Evolutionary conservation across 2,113 vertebrate species (phyloP), one percentile per base, ranked within the genome.

Genomic region (Aramus guarauna): DNA sequence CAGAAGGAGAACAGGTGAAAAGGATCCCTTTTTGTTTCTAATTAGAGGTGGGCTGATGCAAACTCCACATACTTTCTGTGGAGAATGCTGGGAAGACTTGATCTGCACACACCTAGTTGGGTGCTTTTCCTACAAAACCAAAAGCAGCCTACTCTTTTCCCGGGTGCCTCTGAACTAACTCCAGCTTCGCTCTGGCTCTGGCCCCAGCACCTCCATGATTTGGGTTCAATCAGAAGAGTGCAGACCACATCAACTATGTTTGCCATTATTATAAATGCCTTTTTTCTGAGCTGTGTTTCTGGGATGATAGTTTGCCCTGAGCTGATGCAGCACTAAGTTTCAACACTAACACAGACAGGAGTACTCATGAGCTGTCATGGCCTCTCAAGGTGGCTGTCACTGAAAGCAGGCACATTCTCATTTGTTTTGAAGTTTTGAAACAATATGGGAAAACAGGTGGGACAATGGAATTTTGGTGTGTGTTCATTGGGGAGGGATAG

Each of bases 151-250:
- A 19, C 30, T 32, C 5, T 56, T 72, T 67, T 66, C 48, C 12
- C 34, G 4, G 16, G 34, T 52, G 85, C 24, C 10, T 60, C 27
- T 36, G 74, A 43, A 75, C 1, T 2, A 69, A 68, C 30, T 64
- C 13, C 56, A 76, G 27, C 19, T n/a, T 80, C 2, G 0, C 30
- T 75, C 12, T 78, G 72, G 5, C 37, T 74, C 32, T 23, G 59
- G n/a, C 16, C 34, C 48, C 1, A 3, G 18, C 5, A 59, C n/a
- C n/a, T 59, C 6, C 0, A 2, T 45, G 45, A n/a, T 55, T 68
- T 90, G 60, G 5, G 6, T 48, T 69, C 21, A 55, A 30, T 13
- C 6, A 84, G 32, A 74, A 75, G 21, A 71, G 15, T 19, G 24
- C 20, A 55, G 36, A 32, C 39, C 43, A 63, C 24, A 29, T 52